Evolutionary conservation across 2,113 vertebrate species (phyloP), one percentile per base, ranked within the genome.

Genomic region (Corapipo altera): DNA sequence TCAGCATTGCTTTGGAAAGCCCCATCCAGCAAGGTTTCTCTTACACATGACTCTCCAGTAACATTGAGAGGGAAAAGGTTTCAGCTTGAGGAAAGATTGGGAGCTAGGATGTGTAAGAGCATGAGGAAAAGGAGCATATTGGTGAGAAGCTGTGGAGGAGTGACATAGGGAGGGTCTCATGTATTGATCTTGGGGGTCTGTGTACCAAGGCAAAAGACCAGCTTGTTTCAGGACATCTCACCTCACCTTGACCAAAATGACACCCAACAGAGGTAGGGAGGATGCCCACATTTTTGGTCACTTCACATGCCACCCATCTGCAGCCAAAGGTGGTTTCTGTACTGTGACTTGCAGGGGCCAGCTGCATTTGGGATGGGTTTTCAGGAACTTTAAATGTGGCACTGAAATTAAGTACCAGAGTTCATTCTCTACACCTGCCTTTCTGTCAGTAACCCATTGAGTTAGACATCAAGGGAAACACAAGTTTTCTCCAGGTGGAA

Each of bases 391-490:
- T 41, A 49, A 64, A 46, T 11, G 21, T n/a, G 48, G 54, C 76
- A 22, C 33, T 54, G 35, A 54, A 93, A 44, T 41, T 15, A 70
- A 91, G 66, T 27, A 83, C 88, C 70, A 54, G 64, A 92, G 59
- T 74, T 88, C 79, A 66, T 73, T 30, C 66, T 73, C 44, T 93
- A 57, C 78, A 88, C 71, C 93, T 96, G 95, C 88, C 78, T 95
- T 75, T 62, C 65, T 64, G 93, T 95, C 94, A 59, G 52, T 89
- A 85, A 49, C 26, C 12, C 24, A 12, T 51, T 66, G 76, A 79
- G 26, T 78, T 49, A 89, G 55, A 54, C 76, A 88, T 20, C 26
- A 73, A 95, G 59, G 78, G 80, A 91, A 95, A 91, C 66, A 28
- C 30, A 35, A 49, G 28, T 41, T 76, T 85, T 82, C 30, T 9